phyloP scores from a whole-genome alignment of 1,140 invertebrate species.

The Nephila pilipes region DNA sequence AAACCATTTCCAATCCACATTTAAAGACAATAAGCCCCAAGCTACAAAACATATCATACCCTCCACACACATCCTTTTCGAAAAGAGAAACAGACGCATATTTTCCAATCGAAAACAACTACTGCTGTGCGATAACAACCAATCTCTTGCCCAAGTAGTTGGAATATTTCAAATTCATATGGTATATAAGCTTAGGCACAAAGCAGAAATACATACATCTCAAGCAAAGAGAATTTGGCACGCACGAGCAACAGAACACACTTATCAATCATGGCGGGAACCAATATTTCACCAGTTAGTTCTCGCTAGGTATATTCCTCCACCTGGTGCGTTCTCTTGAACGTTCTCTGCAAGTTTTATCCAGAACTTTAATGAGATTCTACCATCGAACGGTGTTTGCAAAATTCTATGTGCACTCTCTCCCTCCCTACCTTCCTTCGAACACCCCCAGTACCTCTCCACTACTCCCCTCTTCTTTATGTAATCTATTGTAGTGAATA shows the following conservation, averaged over 20 bases:
- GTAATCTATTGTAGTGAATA: constrained; percentile 70
- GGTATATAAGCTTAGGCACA: neutral
- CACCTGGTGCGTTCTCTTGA: constrained; percentile 61
- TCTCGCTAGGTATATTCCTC: constrained; percentile 61
- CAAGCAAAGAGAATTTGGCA: constrained; percentile 68
- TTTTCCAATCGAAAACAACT: constrained; percentile 73
- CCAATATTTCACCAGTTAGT: constrained; percentile 75
- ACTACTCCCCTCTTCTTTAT: constrained; percentile 47
- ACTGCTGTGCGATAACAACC: constrained; percentile 29
- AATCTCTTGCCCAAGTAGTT: neutral
- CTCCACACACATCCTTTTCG: neutral
- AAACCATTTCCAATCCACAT: constrained; percentile 17
- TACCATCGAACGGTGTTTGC: constrained; percentile 67
- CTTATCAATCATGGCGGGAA: constrained; percentile 73
- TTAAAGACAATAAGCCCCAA: constrained; percentile 22
- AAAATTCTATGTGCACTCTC: constrained; percentile 69
- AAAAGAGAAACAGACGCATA: constrained; percentile 9
- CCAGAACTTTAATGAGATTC: constrained; percentile 75
- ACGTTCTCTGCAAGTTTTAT: constrained; percentile 70
- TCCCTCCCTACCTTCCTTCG: neutral
- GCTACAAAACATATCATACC: constrained; percentile 23
- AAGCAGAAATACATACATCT: constrained; percentile 66
- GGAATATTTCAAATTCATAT: constrained; percentile 65
- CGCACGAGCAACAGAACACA: constrained; percentile 40
- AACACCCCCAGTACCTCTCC: neutral